Evolutionary conservation across 2,797 vertebrate genomes (phyloP).

Genomic region (Balearica regulorum): DNA sequence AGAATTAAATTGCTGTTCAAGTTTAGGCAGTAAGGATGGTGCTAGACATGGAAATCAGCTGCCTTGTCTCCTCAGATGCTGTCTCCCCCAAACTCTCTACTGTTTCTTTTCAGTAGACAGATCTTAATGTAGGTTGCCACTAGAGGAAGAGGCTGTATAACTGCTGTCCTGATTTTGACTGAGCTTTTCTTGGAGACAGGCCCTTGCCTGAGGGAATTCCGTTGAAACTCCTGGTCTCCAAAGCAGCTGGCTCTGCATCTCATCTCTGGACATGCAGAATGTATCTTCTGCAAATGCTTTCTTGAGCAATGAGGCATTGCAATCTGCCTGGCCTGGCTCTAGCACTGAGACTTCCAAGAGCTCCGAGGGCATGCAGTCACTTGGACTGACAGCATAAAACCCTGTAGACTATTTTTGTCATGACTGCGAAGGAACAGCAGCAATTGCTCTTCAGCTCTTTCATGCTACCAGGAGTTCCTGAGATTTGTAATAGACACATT

Average conservation of each 20-base stretch:
- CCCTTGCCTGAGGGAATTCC: neutral
- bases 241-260: neutral
- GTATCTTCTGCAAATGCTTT: neutral
- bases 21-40: neutral
- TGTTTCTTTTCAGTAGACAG: neutral
- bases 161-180: neutral
- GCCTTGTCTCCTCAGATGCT: neutral
- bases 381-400: neutral
- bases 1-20: neutral
- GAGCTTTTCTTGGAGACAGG: neutral
- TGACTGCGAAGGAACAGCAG: neutral
- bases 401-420: neutral
- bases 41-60: neutral
- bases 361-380: neutral
- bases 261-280: neutral
- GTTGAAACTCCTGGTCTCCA: neutral
- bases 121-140: neutral
- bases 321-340: neutral
- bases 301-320: neutral
- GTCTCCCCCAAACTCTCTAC: neutral
- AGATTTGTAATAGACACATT: neutral
- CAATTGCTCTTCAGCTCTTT: neutral
- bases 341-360: neutral
- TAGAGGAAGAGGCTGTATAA: neutral
- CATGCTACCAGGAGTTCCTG: neutral